Evolutionary conservation across 2,797 vertebrate genomes (phyloP), one percentile per base, ranked within the genome.

Genomic region (Lepus townsendii): DNA sequence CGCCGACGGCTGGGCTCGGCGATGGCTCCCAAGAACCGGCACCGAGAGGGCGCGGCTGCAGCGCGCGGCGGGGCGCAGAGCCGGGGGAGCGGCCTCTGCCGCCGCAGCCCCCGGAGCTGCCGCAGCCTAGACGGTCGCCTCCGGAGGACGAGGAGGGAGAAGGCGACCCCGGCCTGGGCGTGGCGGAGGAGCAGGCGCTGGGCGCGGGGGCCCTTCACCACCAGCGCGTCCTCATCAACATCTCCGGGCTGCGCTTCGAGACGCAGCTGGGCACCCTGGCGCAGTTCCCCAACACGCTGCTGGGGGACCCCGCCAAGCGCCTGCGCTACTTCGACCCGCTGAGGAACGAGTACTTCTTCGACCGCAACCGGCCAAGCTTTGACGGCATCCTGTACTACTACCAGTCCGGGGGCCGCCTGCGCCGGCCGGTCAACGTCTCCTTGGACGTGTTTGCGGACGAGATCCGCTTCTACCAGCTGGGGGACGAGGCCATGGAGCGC

Each of bases 331-430:
- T 99, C 16, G 99, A 99, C 97, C 99, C 99, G 0, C 99, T 99
- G 57, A 98, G 99, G 91, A 99, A 99, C 91, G 99, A 99, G 98
- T 99, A 99, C 98, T 99, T 99, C 96, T 99, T 99, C 50, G 99
- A 99, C 97, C 99, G 99, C 26, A 99, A 99, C 98, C 98, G 99
- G 26, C 99, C 99, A 68, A 99, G 99, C 95, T 99, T 99, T 47
- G 99, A 99, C 22, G 99, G 98, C 83, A 99, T 99, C 92, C 98
- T 99, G 2, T 99, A 99, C 95, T 99, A 99, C 80, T 99, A 99
- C 90, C 99, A 99, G 98, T 99, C 99, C 0, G 99, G 99, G 0
- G 99, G 99, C 3, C 99, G 99, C 95, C 99, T 99, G 94, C 98
- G 99, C 14, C 98, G 99, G 88, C 99, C 99, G 0, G 99, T 99